Percentiles rank a stretch among this genome's conserved stretches.
These are phyloP conservation scores for Drosophila barbarae DNA, from an alignment of 2,888 invertebrate genomes.

Conservation along the genomic window DNA sequence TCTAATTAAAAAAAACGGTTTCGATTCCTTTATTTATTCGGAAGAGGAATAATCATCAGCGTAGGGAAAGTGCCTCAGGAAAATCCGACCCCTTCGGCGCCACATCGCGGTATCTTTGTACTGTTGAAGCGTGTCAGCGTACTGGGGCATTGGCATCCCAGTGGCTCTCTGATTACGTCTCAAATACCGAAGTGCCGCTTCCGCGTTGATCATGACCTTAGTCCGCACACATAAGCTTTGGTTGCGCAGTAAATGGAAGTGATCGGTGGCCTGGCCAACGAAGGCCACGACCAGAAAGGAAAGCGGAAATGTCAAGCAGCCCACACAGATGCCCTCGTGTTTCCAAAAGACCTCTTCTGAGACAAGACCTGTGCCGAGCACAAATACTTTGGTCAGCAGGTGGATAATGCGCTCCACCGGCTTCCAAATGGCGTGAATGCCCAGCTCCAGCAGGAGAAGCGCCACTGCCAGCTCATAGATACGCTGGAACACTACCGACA, in stretches of 20 bases:
- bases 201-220: neutral
- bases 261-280: slow-evolving; percentile 32
- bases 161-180: neutral
- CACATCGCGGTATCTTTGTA: neutral
- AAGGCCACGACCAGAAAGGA: slow-evolving; percentile 10
- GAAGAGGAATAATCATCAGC: too few species aligned
- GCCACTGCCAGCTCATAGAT: slow-evolving; percentile 35
- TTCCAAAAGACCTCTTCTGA: neutral
- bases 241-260: slow-evolving; percentile 15
- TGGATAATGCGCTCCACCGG: slow-evolving; percentile 34
- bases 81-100: slow-evolving; percentile 1
- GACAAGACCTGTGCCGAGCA: slow-evolving; percentile 17
- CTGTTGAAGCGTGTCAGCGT: neutral
- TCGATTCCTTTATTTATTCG: neutral
- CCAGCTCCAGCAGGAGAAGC: slow-evolving; percentile 34
- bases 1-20: slow-evolving; percentile 44
- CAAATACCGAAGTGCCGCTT: neutral
- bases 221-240: neutral
- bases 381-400: slow-evolving; percentile 7
- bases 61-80: neutral
- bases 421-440: slow-evolving; percentile 32
- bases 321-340: slow-evolving; percentile 29
- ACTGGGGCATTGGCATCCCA: neutral
- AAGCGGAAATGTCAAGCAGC: slow-evolving; percentile 31
- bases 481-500: slow-evolving; percentile 4